Evolutionary conservation across 2,113 vertebrate species (phyloP).

Genomic region (Tragulus kanchil): DNA sequence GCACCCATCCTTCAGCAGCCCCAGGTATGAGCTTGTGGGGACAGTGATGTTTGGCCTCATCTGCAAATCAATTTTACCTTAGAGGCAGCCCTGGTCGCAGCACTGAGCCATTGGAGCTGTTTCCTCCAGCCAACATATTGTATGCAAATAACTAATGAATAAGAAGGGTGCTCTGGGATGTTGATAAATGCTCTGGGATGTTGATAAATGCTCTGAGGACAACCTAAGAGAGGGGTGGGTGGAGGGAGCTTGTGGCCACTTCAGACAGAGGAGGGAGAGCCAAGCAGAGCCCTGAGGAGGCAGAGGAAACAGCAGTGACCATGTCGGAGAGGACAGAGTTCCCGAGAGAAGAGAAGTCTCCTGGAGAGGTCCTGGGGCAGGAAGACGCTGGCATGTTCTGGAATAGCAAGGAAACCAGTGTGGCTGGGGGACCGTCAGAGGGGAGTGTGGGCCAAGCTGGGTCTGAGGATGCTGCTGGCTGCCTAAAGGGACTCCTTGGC

Average conservation of each 20-base stretch:
- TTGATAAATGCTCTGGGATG: too few relatives aligned
- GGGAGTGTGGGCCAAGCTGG: too few relatives aligned
- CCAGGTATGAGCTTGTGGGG: background rate
- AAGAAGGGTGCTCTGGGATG: too few relatives aligned
- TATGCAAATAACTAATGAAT: background rate
- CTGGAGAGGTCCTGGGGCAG: background rate
- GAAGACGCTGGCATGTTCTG: background rate
- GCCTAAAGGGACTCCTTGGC: background rate
- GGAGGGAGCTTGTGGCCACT: background rate
- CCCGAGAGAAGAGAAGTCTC: background rate
- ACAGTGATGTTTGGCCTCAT: background rate
- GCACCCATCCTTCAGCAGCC: background rate
- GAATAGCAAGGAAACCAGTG: background rate
- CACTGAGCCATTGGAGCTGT: background rate
- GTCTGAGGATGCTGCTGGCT: background rate
- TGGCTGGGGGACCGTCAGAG: background rate
- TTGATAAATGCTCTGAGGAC: background rate
- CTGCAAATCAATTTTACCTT: background rate
- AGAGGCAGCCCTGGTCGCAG: background rate
- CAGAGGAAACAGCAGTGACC: background rate
- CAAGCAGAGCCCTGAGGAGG: background rate
- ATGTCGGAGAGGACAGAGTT: background rate
- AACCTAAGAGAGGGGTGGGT: background rate
- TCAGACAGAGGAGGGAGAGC: background rate
- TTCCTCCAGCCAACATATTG: background rate